Conservation (phyloP, 30 jellyfish, hydroid and myxozoan species). For the Mastigias papua region DNA sequence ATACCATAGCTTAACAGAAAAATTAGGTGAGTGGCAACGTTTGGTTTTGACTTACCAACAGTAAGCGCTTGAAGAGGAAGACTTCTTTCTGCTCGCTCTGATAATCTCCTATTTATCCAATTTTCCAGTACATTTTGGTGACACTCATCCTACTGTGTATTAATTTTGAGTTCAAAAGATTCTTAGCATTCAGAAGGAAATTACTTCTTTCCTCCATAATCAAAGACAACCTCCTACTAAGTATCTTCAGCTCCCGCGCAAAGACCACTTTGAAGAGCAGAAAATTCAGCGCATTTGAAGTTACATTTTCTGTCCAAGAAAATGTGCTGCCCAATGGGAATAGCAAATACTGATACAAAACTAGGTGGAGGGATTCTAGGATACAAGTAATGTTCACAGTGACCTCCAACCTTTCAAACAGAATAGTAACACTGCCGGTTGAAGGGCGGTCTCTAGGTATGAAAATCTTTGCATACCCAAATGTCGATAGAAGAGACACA, state of each 20-base stretch:
- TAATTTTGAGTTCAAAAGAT: neutral
- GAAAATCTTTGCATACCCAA: neutral
- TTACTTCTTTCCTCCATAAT: neutral
- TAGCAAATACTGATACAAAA: too few relatives aligned
- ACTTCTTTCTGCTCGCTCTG: neutral
- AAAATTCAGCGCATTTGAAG: too few relatives aligned
- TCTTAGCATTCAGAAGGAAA: neutral
- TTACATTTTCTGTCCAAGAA: too few relatives aligned
- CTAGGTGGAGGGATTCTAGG: too few relatives aligned
- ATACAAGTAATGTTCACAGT: too few relatives aligned
- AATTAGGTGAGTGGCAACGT: neutral
- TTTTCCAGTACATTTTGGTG: neutral
- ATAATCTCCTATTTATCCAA: neutral
- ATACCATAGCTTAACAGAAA: too few relatives aligned
- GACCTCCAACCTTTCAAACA: too few relatives aligned
- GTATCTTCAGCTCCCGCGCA: too few relatives aligned
- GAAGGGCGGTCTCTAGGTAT: neutral
- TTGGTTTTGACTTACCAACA: neutral
- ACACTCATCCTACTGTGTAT: too few relatives aligned
- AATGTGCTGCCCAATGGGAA: too few relatives aligned
- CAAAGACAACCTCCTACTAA: neutral
- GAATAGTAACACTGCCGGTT: too few relatives aligned
- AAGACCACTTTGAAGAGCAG: too few relatives aligned
- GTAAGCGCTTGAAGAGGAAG: neutral
- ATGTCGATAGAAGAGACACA: neutral